Percentiles rank a stretch among this genome's conserved stretches.
phyloP scores from a whole-genome alignment of 2,797 vertebrate species.

The Todus mexicanus region DNA sequence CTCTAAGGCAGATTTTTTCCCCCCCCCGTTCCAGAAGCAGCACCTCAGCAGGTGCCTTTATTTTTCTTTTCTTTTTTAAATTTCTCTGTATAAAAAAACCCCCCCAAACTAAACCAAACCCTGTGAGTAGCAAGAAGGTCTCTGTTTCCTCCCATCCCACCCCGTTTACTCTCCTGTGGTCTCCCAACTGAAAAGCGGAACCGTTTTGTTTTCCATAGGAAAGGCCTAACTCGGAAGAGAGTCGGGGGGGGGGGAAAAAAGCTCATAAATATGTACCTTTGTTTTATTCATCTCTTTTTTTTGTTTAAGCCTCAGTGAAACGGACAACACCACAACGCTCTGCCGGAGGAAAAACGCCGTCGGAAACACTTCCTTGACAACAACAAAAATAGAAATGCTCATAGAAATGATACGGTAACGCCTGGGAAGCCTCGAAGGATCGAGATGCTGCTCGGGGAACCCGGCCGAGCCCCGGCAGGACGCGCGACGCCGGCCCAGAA shows the following conservation, averaged over 20 bases:
- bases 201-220: background rate
- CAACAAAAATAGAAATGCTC: conserved; percentile 59
- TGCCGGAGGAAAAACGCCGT: conserved; percentile 38
- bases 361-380: conserved; percentile 23
- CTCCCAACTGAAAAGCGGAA: background rate
- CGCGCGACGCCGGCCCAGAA: background rate
- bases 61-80: background rate
- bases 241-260: background rate
- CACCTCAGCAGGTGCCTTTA: background rate
- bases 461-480: background rate
- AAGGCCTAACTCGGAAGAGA: background rate
- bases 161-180: too few relatives aligned
- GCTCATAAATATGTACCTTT: conserved; percentile 27
- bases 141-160: too few relatives aligned
- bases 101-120: background rate
- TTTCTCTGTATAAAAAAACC: background rate
- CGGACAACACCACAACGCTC: conserved; percentile 51
- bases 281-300: conserved; percentile 54
- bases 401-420: conserved; percentile 42
- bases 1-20: conserved; percentile 14
- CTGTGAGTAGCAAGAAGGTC: background rate
- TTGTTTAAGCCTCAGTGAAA: conserved; percentile 46
- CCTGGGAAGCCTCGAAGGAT: background rate
- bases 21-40: background rate
- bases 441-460: background rate